These are phyloP conservation scores for Aptenodytes patagonicus DNA, from an alignment of 2,113 vertebrate species.

Conservation along the genomic window DNA sequence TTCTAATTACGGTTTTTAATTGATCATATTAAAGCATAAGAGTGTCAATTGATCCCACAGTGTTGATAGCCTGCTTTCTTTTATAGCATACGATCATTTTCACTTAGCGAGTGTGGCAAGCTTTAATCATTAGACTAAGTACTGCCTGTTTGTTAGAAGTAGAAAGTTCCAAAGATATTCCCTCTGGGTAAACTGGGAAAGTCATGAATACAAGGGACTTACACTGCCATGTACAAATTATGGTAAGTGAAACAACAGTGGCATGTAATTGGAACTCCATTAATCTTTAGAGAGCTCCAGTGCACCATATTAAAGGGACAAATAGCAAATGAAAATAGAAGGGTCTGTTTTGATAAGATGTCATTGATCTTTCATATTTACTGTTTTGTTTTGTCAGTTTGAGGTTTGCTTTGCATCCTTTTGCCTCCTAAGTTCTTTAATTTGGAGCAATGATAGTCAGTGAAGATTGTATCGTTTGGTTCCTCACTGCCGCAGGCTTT, in stretches of 20 bases:
- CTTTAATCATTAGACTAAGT: conserved; percentile 8
- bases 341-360: background rate
- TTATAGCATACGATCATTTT: background rate
- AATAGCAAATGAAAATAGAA: background rate
- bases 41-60: background rate
- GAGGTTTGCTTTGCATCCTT: conserved; percentile 11
- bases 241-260: conserved; percentile 18
- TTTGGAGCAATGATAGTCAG: background rate
- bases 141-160: conserved; percentile 24
- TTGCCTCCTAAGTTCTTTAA: background rate
- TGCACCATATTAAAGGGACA: conserved; percentile 20
- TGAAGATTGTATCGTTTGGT: background rate
- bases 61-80: background rate
- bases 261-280: conserved; percentile 25
- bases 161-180: conserved; percentile 51
- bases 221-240: conserved; percentile 16
- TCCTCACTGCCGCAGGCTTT: background rate
- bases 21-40: background rate
- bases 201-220: conserved; percentile 5
- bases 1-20: background rate
- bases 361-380: conserved; percentile 12
- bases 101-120: background rate
- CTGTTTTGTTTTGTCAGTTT: background rate
- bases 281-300: conserved; percentile 30
- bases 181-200: conserved; percentile 18